Evolutionary conservation across 2,113 vertebrate species (phyloP).

Genomic region (Otus sunia): DNA sequence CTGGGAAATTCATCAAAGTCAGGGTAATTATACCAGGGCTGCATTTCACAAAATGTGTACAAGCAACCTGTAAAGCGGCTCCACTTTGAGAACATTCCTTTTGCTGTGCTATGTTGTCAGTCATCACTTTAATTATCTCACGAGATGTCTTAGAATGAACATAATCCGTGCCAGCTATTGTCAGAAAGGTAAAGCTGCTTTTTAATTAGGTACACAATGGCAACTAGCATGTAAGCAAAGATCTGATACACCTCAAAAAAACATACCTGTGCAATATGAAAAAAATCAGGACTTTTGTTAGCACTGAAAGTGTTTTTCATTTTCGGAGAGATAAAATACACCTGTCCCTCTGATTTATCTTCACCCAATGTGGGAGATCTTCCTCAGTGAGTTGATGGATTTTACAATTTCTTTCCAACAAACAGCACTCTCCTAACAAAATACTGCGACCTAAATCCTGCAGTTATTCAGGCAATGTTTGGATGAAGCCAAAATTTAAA

Average conservation of each 20-base stretch:
- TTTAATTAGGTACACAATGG: constrained; percentile 19
- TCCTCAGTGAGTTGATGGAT: too few relatives aligned
- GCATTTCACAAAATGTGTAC: neutral
- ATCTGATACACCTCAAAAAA: constrained; percentile 15
- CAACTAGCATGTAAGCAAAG: neutral
- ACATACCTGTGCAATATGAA: neutral
- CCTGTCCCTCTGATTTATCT: neutral
- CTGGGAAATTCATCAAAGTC: neutral
- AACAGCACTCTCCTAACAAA: neutral
- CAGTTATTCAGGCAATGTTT: neutral
- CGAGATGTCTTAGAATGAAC: constrained; percentile 15
- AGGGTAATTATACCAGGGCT: neutral
- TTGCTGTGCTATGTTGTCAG: constrained; percentile 26
- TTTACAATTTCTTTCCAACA: neutral
- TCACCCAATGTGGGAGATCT: too few relatives aligned
- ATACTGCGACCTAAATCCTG: neutral
- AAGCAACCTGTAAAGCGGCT: neutral
- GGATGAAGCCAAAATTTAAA: neutral
- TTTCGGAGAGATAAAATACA: neutral
- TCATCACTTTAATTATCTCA: constrained; percentile 60
- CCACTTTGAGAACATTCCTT: constrained; percentile 26
- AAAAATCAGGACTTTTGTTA: neutral
- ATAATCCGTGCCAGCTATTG: constrained; percentile 3
- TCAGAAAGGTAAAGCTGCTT: constrained; percentile 23
- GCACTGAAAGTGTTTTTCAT: neutral